Base-by-base conservation (phyloP, 2,113 vertebrate species). In the Perognathus longimembris region DNA sequence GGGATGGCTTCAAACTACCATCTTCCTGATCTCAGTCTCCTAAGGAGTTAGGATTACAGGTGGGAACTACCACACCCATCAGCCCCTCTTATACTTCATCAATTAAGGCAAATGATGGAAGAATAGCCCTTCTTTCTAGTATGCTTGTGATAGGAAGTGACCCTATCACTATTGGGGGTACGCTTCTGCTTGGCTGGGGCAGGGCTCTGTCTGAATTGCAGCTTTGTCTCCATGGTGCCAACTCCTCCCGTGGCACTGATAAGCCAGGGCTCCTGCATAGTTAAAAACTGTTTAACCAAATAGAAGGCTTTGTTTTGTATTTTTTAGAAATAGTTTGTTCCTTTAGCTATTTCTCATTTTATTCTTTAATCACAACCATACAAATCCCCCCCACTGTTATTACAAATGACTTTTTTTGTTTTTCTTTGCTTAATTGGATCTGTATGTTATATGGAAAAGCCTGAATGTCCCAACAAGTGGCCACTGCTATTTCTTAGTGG, bases 351-450 rank as follows among this genome's bases (percentile, higher is more conserved):
- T 54, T 54, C 50, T 54, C 50, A 71, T 81, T 84, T 89, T 83
- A 83, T 8, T 78, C 24, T 74, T 94, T 54, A 89, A 63, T 42
- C 36, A 85, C 26, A 67, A 50, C 34, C 82, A 85, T 38, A 20
- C 3, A 73, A 93, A 70, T 90, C 34, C 15, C 34, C 79, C 24
- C 7, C 59, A 12, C 38, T 67, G 57, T 64, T 40, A 73, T 50
- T n/a, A 86, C 24, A 91, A 50, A 50, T 73, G 63, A 83, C 63
- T 74, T 61, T 34, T n/a, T 30, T 81, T 69, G 57, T 7, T 22
- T 87, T 88, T 73, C 67, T 94, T 93, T 87, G 69, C 61, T 82
- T 66, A 50, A 32, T 28, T 82, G 32, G 24, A 59, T 76, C 40
- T 78, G 2, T 20, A 32, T 77, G 7, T 82, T 82, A 36, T 64